Evolutionary conservation across 2,888 invertebrate genomes (phyloP), one percentile per base, ranked within the genome.

Genomic region (Phlogophora meticulosa): DNA sequence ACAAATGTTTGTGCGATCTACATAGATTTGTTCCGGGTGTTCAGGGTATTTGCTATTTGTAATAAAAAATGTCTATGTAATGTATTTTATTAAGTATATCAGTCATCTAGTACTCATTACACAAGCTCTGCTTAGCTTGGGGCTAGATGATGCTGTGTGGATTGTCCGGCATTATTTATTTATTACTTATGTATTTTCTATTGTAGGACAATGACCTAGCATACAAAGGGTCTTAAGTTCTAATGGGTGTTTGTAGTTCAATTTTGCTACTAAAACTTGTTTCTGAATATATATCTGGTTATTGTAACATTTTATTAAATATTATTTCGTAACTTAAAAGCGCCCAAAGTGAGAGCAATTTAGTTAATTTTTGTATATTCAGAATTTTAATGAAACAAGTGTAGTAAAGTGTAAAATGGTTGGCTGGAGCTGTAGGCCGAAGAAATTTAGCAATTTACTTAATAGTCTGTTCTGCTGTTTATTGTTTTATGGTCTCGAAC

Each of bases 361-460:
- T 60, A 48, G 28, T 63, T 32, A 49, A 43, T 72, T 72, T 67
- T 63, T 63, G 61, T 60, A 60, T 56, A 69, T 69, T 56, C 56
- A 45, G 24, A 64, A 81, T 79, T 64, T 72, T 64, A 77, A 76
- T 69, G 56, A 59, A 72, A 64, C 68, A 52, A 68, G 59, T 61
- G 63, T 51, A 61, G 49, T 76, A 52, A 70, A 78, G 72, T 72
- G 79, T 81, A 69, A 76, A 82, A 80, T 73, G 72, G 69, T 72
- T 34, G 53, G 74, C 42, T 42, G 51, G 40, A 46, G 71, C 72
- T 81, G 81, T 78, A 77, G 82, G 74, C 69, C 61, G 67, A 67
- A 78, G 72, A 82, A 84, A 80, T 79, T 84, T 81, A 76, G 82
- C 72, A 87, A 87, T 87, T 87, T 84, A 71, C 78, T 82, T 83